Evolutionary conservation across 2,888 invertebrate genomes (phyloP), one percentile per base, ranked within the genome.

Genomic region (Acleris cristana): DNA sequence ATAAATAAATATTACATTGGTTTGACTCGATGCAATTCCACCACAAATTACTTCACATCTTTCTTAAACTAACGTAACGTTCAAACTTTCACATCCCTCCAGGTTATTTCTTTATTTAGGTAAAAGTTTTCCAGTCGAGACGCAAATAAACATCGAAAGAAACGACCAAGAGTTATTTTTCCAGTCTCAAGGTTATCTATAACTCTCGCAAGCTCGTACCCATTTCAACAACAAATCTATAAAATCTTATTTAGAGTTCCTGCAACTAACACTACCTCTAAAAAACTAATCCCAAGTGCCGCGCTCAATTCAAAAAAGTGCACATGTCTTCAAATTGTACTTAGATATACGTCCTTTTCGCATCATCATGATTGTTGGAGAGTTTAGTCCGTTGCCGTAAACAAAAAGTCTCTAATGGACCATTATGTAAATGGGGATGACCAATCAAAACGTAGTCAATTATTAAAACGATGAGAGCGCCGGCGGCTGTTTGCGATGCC

Each of bases 361-460:
- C 40, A 3, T 14, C 14, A 14, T 40, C 40, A 40, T 14, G 40
- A 14, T 40, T 40, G 40, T 40, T 40, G 3, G 40, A 55, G 59
- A 54, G 48, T 34, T 63, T 49, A 64, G 80, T 76, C 75, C 76
- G 76, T 79, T 79, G 81, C 77, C 77, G 83, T 83, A 87, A 88
- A 88, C 86, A 89, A 90, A 89, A 89, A 88, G 86, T 86, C 84
- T 83, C 84, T 86, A 88, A 88, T 88, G 85, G 87, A 75, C 86
- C 85, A 89, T 90, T 90, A 89, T 90, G 89, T 82, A 88, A 88
- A 91, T 89, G 78, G 75, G 79, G 84, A 86, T 86, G 86, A 88
- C 84, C 88, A 87, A 89, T 90, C 89, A 87, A 89, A 90, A 86
- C 81, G 85, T 83, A 83, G 83, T 89, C 85, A 90, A 89, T 90